Evolutionary conservation across 2,113 vertebrate genomes (phyloP).

Genomic region (Gymnorhina tibicen): DNA sequence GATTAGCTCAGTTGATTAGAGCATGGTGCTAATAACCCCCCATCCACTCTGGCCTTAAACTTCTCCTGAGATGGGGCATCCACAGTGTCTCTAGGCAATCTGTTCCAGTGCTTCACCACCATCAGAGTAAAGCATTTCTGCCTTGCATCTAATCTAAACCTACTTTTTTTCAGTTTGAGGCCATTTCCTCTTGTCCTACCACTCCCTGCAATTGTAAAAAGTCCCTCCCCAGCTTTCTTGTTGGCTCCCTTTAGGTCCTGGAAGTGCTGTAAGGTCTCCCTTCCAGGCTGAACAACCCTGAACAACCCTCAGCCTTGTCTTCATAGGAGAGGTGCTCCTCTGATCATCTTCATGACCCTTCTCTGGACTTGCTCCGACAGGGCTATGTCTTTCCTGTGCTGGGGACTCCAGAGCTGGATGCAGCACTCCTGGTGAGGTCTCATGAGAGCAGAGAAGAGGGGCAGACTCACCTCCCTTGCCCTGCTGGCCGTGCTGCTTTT

Average conservation of each 20-base stretch:
- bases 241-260: neutral
- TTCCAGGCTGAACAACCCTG: neutral
- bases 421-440: neutral
- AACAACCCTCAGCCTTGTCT: neutral
- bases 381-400: neutral
- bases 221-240: neutral
- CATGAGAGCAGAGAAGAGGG: neutral
- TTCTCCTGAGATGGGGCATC: neutral
- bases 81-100: neutral
- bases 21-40: neutral
- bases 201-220: neutral
- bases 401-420: neutral
- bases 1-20: neutral
- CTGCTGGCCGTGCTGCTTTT: neutral
- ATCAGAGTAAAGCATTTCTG: neutral
- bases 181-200: neutral
- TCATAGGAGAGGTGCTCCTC: neutral
- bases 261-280: neutral
- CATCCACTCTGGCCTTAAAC: neutral
- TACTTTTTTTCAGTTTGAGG: neutral
- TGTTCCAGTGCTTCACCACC: neutral
- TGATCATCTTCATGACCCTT: neutral
- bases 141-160: neutral
- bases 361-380: neutral
- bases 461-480: neutral